Percentiles rank a stretch among this genome's conserved stretches.
phyloP scores from a whole-genome alignment of 2,888 invertebrate genomes.

The Trissolcus brochymenae region DNA sequence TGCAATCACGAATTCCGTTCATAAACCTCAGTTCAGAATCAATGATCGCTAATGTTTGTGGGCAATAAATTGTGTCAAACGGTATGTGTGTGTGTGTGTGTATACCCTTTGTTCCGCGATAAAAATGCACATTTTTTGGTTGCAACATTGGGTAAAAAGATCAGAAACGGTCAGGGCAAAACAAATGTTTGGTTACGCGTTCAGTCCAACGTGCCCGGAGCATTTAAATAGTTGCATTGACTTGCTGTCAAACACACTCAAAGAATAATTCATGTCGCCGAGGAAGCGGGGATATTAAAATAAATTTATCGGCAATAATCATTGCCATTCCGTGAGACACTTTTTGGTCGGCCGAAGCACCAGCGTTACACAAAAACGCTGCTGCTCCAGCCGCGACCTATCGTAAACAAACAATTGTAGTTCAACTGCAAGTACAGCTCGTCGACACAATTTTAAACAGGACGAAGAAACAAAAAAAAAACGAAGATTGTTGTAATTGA shows the following conservation, averaged over 20 bases:
- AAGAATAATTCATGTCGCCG: constrained; percentile 26
- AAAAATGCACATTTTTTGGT: constrained; percentile 6
- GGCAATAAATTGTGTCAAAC: constrained; percentile 32
- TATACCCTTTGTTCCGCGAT: constrained; percentile 21
- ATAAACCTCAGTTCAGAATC: constrained; percentile 18
- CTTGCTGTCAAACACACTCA: constrained; percentile 4
- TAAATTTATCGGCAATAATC: constrained; percentile 17
- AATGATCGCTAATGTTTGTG: constrained; percentile 23
- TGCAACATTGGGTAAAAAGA: not conserved
- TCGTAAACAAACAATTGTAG: not conserved
- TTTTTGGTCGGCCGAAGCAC: not conserved
- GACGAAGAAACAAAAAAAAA: not conserved
- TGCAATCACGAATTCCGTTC: constrained; percentile 31
- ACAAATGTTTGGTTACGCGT: constrained; percentile 17
- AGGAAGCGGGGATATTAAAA: constrained; percentile 11
- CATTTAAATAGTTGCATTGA: constrained; percentile 26
- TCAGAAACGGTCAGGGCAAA: constrained; percentile 4
- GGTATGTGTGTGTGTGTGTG: not conserved
- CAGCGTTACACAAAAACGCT: not conserved
- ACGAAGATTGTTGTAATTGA: not conserved
- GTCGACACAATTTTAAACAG: not conserved
- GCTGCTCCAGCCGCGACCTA: not conserved
- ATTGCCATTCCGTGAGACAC: constrained; percentile 15
- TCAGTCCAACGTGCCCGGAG: constrained; percentile 17
- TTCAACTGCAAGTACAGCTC: not conserved